Conservation (phyloP, 2,797 vertebrate genomes). For the Poecilia picta region DNA sequence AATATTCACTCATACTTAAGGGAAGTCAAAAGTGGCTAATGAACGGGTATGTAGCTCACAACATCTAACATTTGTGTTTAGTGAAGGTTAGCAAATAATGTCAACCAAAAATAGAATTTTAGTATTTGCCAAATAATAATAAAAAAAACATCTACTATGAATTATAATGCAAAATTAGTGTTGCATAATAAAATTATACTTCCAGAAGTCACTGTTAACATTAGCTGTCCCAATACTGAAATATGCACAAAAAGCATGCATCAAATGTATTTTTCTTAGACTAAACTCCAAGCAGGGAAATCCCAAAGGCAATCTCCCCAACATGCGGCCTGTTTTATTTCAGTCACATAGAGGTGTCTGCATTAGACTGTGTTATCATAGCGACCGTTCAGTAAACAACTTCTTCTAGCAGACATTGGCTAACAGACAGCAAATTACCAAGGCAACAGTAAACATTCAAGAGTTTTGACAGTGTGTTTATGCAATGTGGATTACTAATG, state of each 20-base stretch:
- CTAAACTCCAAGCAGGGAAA: constrained; percentile 21
- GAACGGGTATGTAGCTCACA: not conserved
- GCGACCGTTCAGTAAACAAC: constrained; percentile 36
- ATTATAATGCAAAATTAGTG: not conserved
- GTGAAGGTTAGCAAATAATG: not conserved
- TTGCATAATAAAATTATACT: not conserved
- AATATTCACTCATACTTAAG: not conserved
- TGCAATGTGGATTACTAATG: constrained; percentile 7
- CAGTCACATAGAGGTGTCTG: constrained; percentile 39
- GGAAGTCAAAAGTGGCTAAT: not conserved
- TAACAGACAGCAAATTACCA: constrained; percentile 32
- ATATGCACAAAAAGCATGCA: not conserved
- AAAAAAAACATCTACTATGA: not conserved
- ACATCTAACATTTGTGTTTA: not conserved
- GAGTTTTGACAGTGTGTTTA: constrained; percentile 34
- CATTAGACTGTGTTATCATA: constrained; percentile 22
- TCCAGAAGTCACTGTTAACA: not conserved
- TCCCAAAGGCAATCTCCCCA: constrained; percentile 9
- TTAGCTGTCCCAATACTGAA: not conserved
- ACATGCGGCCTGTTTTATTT: constrained; percentile 44
- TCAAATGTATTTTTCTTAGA: not conserved
- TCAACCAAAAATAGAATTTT: not conserved
- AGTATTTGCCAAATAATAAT: not conserved
- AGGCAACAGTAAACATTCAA: constrained; percentile 51
- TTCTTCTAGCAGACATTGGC: constrained; percentile 17